Evolutionary conservation across 2,797 vertebrate species (phyloP), one percentile per base, ranked within the genome.

Genomic region (Synaphobranchus kaupii): DNA sequence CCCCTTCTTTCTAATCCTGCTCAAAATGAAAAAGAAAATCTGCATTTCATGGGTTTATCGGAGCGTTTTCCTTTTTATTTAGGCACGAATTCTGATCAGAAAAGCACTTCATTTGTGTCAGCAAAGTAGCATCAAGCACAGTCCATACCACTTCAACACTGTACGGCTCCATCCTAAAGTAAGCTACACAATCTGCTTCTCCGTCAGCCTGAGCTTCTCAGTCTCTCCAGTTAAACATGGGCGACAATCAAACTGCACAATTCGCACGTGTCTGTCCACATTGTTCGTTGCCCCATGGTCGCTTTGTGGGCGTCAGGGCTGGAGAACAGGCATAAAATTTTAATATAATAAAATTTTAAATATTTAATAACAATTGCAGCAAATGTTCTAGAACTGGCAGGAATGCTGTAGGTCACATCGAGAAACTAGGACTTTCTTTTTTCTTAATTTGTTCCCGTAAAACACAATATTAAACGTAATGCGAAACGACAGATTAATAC

Each of bases 1-100:
- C 91, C 81, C 89, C 84, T 87, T 76, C 91, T 58, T 73, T 86
- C 50, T 68, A 91, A 90, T 91, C 90, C 76, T 91, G 89, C 88
- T 48, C 84, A 88, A 8, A 88, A 81, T 87, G 88, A 31, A 83
- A 34, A 34, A 50, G 17, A n/a, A 34, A 17, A 44, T 56, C 56
- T 80, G n/a, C 25, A 47, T 44, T 25, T 44, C 44, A 56, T 48
- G 56, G 39, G 73, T 52, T 60, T 60, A 60, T n/a, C 78, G 63
- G 73, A 31, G 20, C 50, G 47, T 56, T 76, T 39, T 0, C 0
- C 44, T 76, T 76, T 39, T 20, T 76, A 34, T 39, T 39, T 56
- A 15, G 15, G 54, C 54, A 56, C 15, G 54, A 56, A 56, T 56
- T 56, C 54, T 56, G 54, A 56, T 56, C 54, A 20, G 13, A 56